Evolutionary conservation across 2,797 vertebrate genomes (phyloP), one percentile per base, ranked within the genome.

Genomic region (Numenius phaeopus): DNA sequence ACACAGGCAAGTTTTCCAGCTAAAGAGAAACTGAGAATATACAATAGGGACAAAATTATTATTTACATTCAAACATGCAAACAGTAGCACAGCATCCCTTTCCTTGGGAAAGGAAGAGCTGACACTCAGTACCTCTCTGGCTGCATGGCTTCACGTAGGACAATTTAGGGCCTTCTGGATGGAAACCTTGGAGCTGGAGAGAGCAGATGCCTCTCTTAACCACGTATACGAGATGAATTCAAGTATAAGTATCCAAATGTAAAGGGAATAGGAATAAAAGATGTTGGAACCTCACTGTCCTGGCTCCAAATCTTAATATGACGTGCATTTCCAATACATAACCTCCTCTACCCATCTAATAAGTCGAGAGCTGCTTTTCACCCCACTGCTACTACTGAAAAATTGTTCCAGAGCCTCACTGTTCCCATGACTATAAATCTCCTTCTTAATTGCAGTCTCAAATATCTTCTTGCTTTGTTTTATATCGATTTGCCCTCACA

Each of bases 111-210:
- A 21, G 16, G 24, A n/a, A 57, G 47, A 7, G 44, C 54, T 24
- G 22, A 12, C 9, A 29, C 21, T 7, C 5, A 22, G 26, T 3
- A 17, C n/a, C 27, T 18, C 20, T 30, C 22, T 1, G 2, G 49
- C 20, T 64, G 23, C 2, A 0, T 7, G 34, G 20, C 59, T 67
- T 54, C 11, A 10, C 1, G 1, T 7, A 34, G 61, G 40, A 64
- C 50, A 54, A 7, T 19, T 29, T 39, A 58, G 30, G n/a, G 42
- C 6, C 21, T 79, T 49, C 72, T 39, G 22, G 46, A 21, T 7
- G 10, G 32, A 87, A 73, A 49, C 23, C 10, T 17, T 10, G 11
- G 44, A 58, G n/a, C 32, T 29, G 37, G 19, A 78, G 39, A 52
- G 54, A 62, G 32, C 40, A 87, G 67, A 79, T 40, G 22, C 5